Base-by-base conservation (phyloP, 1,140 invertebrate species). In the Pogonognathellus flavescens region DNA sequence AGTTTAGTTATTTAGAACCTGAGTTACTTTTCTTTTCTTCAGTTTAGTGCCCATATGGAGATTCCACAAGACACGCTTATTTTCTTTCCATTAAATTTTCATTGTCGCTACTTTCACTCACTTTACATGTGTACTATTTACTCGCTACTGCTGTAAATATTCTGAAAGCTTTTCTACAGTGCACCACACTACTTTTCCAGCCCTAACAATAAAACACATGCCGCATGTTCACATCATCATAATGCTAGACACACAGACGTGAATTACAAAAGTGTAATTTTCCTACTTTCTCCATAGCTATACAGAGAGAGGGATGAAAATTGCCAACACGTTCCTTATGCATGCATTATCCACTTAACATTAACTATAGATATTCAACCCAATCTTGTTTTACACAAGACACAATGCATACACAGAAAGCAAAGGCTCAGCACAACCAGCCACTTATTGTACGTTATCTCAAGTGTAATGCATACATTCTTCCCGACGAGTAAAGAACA, bases 401-500 rank as follows among this genome's bases (percentile, higher is more conserved):
- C 20, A 66, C 22, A 66, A 66, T 9, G 22, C 20, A 66, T 4
- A 41, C 31, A 41, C 6, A 41, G 6, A 41, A 41, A 41, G 31
- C 31, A 41, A 41, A 41, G 6, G 31, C 6, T 41, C 31, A 41
- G 31, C 31, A 3, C 31, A 41, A 25, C 62, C 22, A 31, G 62
- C 20, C 10, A 66, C 22, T n/a, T n/a, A n/a, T n/a, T n/a, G n/a
- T n/a, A n/a, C n/a, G 20, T 8, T 82, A 82, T 59, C 25, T 62
- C 25, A 66, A 62, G 31, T 62, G 41, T 59, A 82, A 59, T 18
- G 31, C 16, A n/a, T n/a, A 62, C 59, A 83, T 83, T 83, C 82
- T 62, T 83, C n/a, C n/a, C n/a, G 62, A 83, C 22, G 82, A 83
- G 18, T 31, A 41, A 57, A 83, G 59, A 25, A 66, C 22, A 25